Evolutionary conservation across 2,888 invertebrate genomes (phyloP), one percentile per base, ranked within the genome.

Genomic region (Teinopalpus imperialis): DNA sequence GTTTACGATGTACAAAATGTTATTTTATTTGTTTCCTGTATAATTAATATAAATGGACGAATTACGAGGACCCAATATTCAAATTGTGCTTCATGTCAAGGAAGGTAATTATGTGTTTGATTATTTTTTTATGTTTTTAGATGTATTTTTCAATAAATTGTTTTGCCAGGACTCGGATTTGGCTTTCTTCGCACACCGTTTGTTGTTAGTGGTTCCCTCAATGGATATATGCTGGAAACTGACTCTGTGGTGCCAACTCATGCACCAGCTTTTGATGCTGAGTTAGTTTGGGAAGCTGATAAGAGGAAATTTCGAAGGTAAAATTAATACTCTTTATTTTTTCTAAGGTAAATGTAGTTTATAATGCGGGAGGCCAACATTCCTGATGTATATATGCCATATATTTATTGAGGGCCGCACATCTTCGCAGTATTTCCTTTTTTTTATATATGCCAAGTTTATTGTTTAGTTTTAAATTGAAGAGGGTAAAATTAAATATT

Each of bases 251-350:
- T 90, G 1, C 87, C 92, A 0, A 81, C 86, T 18, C 88, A 90
- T 32, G 79, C 89, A 43, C 93, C 93, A 0, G 76, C 90, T 30
- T 94, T 94, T 66, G 92, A 92, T 52, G 93, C 93, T 12, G 94
- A 94, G 68, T 90, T 95, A 43, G 91, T 94, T 37, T 95, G 95
- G 95, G 94, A 95, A 72, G 92, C 93, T 1, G 93, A 94, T 56
- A 93, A 93, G 75, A 90, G 91, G 56, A 90, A 91, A 48, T 87
- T 95, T 54, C 90, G 94, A 59, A 91, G 91, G 93, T 92, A 74
- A 49, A 62, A n/a, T 5, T 7, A 9, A 5, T 20, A 5, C 13
- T 14, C 4, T 27, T 6, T 4, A 1, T 13, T 8, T 27, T n/a
- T n/a, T n/a, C n/a, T n/a, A n/a, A n/a, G n/a, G n/a, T n/a, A n/a